Conservation (phyloP, 2,113 vertebrate species). For the Asarcornis scutulata region DNA sequence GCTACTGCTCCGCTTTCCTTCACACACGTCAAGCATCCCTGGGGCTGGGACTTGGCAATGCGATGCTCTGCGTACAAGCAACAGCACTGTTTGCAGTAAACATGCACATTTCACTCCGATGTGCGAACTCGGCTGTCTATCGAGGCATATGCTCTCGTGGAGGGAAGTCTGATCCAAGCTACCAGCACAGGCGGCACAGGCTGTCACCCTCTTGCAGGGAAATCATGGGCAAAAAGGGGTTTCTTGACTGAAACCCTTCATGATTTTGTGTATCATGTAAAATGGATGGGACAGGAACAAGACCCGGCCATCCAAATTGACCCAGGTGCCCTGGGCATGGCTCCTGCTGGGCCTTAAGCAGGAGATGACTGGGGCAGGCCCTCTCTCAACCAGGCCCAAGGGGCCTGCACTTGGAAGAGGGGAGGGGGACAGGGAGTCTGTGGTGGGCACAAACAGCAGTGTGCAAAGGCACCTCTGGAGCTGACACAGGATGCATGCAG, state of each 20-base stretch:
- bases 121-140: background rate
- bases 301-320: background rate
- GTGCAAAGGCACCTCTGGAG: background rate
- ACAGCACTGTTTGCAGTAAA: background rate
- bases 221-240: background rate
- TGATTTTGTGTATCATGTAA: background rate
- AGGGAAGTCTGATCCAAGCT: background rate
- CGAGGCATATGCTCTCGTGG: background rate
- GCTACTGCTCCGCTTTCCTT: background rate
- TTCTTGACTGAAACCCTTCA: background rate
- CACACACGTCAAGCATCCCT: background rate
- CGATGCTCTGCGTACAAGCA: background rate
- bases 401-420: background rate
- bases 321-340: background rate
- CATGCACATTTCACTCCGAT: background rate
- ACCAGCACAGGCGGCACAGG: background rate
- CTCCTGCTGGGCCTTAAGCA: background rate
- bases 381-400: background rate
- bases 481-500: background rate
- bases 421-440: rapidly evolving
- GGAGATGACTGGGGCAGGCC: background rate
- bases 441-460: rapidly evolving
- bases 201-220: background rate
- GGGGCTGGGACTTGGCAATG: background rate
- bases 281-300: background rate